phyloP scores from a whole-genome alignment of 2,113 vertebrate species.

The Rhineura floridana region DNA sequence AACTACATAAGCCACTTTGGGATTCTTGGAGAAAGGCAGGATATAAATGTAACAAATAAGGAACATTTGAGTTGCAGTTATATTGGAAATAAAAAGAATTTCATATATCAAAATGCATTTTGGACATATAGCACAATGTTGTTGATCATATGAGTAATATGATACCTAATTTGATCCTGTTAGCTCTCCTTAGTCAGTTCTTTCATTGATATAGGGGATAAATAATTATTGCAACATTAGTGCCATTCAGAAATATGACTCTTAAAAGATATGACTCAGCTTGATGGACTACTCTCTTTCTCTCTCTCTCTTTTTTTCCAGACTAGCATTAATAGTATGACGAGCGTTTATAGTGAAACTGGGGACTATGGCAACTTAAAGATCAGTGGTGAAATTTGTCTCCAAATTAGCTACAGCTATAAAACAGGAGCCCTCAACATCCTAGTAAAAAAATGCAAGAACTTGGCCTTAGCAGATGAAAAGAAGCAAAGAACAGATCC shows the following conservation, averaged over 20 bases:
- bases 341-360: slow-evolving; percentile 95
- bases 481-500: slow-evolving; percentile 91
- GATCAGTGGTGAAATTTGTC: slow-evolving; percentile 93
- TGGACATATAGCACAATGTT: too few species aligned
- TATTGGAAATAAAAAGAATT: neutral
- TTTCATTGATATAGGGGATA: slow-evolving; percentile 10
- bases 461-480: slow-evolving; percentile 92
- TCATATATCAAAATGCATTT: neutral
- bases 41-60: neutral
- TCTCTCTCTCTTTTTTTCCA: slow-evolving; percentile 65
- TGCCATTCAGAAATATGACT: neutral
- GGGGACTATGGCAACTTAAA: slow-evolving; percentile 94
- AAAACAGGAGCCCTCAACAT: slow-evolving; percentile 94
- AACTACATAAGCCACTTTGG: neutral
- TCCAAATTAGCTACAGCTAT: slow-evolving; percentile 93
- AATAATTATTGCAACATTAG: slow-evolving; percentile 6
- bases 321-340: slow-evolving; percentile 96
- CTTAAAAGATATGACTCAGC: slow-evolving; percentile 29
- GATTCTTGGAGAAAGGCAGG: neutral
- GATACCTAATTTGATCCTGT: neutral
- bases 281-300: slow-evolving; percentile 7
- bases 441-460: slow-evolving; percentile 91
- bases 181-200: neutral
- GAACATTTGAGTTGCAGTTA: neutral
- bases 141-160: neutral